A percentile compares a stretch with the other conserved stretches of the same genome.
phyloP scores from a whole-genome alignment of 2,797 vertebrate species.

The Amblyopsis hoosieri region DNA sequence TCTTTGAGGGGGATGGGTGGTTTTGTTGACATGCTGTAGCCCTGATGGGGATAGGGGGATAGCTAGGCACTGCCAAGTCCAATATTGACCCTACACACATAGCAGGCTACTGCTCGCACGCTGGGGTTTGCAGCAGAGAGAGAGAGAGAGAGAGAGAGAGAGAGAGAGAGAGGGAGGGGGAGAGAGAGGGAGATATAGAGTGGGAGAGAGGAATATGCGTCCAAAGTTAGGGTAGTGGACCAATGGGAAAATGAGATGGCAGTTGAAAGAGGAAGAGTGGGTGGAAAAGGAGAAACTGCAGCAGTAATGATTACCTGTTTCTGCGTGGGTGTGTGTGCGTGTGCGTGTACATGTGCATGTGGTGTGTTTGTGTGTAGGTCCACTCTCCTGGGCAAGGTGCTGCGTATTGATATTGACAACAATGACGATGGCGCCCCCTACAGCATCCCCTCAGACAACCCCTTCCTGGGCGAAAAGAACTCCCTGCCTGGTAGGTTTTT shows the following conservation, averaged over 20 bases:
- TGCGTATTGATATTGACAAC: slow-evolving; percentile 78
- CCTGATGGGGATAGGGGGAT: slow-evolving; percentile 40
- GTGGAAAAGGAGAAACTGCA: not conserved
- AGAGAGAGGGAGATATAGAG: not conserved
- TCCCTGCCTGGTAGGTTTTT: slow-evolving; percentile 60
- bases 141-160: not conserved
- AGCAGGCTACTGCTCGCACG: slow-evolving; percentile 30
- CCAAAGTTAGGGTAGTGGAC: not conserved
- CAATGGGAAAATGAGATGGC: not conserved
- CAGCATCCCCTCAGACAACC: slow-evolving; percentile 82
- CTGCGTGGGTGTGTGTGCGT: slow-evolving; percentile 5
- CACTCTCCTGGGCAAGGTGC: slow-evolving; percentile 79
- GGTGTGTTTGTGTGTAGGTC: slow-evolving; percentile 65
- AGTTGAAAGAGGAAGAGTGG: not conserved
- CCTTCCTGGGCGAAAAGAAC: slow-evolving; percentile 73
- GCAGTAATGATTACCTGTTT: not conserved
- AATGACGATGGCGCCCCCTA: slow-evolving; percentile 76
- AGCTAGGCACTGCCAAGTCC: slow-evolving; percentile 53
- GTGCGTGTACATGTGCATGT: not conserved
- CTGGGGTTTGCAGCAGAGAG: slow-evolving; percentile 35
- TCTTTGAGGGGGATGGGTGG: slow-evolving; percentile 14
- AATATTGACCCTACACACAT: slow-evolving; percentile 67
- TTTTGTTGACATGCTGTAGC: slow-evolving; percentile 45
- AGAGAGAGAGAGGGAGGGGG: slow-evolving; percentile 2
- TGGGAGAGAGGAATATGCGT: too few relatives aligned